These are phyloP conservation scores for Tenualosa thibaudeaui DNA, from an alignment of 2,797 vertebrate species.

Conservation along the genomic window DNA sequence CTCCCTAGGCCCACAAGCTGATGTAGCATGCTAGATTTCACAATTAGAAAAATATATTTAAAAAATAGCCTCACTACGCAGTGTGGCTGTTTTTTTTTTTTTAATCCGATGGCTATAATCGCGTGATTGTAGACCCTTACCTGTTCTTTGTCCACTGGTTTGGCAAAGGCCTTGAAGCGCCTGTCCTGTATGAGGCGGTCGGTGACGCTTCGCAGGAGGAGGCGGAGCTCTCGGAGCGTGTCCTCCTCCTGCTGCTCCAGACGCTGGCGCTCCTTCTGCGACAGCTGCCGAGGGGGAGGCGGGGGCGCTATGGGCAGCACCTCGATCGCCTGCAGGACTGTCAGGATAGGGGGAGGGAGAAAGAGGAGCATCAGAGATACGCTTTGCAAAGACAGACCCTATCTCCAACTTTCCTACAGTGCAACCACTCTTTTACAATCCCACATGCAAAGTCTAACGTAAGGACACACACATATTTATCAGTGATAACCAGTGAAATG, in stretches of 20 bases:
- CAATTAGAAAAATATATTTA: not conserved
- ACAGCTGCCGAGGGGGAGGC: slow-evolving; percentile 78
- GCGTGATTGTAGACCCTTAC: slow-evolving; percentile 58
- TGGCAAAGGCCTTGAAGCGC: slow-evolving; percentile 91
- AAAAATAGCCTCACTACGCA: not conserved
- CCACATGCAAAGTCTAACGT: not conserved
- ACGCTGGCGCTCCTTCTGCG: slow-evolving; percentile 76
- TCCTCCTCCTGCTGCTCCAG: slow-evolving; percentile 91
- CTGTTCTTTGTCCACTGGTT: slow-evolving; percentile 91
- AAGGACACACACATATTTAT: not conserved
- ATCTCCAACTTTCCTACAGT: not conserved
- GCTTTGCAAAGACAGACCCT: not conserved
- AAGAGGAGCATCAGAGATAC: not conserved
- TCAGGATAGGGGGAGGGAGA: not conserved
- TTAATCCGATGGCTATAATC: no score
- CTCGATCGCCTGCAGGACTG: slow-evolving; percentile 75
- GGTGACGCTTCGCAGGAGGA: slow-evolving; percentile 91
- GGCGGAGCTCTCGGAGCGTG: slow-evolving; percentile 87
- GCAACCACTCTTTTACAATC: not conserved
- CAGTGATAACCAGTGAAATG: not conserved
- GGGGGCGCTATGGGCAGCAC: slow-evolving; percentile 86
- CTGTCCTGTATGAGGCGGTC: slow-evolving; percentile 88
- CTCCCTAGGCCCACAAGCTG: no score
- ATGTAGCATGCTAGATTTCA: not conserved
- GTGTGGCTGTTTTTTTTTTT: no score